These are phyloP conservation scores for Maniola hyperantus DNA, from an alignment of 2,888 invertebrate genomes.

Conservation along the genomic window DNA sequence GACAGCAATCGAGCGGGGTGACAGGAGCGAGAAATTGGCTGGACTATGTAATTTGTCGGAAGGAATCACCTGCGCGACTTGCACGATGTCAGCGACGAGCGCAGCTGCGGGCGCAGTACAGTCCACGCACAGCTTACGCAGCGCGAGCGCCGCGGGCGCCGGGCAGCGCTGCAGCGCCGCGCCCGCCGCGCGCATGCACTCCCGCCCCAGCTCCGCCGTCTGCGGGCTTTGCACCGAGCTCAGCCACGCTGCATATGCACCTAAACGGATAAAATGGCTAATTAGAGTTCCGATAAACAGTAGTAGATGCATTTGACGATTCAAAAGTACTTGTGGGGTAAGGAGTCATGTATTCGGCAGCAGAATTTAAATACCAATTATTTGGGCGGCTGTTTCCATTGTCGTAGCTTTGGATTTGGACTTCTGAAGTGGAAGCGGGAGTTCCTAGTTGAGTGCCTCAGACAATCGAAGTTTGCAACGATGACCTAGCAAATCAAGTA, in stretches of 20 bases:
- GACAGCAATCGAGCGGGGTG: too few species aligned
- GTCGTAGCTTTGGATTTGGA: too few species aligned
- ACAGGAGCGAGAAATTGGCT: too few species aligned
- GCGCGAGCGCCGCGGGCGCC: slow-evolving; percentile 90
- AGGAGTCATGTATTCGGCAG: too few species aligned
- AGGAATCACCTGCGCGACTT: slow-evolving; percentile 77
- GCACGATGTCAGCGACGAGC: slow-evolving; percentile 89
- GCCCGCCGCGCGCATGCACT: slow-evolving; percentile 71
- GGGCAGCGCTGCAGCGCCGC: slow-evolving; percentile 85
- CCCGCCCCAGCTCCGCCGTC: slow-evolving; percentile 55
- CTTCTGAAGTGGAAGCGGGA: too few species aligned
- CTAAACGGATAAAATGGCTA: slow-evolving; percentile 54
- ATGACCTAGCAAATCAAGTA: too few species aligned
- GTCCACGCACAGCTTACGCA: slow-evolving; percentile 93
- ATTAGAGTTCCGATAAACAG: not conserved
- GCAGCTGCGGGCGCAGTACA: slow-evolving; percentile 89
- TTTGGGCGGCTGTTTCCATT: too few species aligned
- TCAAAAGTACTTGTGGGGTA: too few species aligned
- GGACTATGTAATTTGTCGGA: not conserved
- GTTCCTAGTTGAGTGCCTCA: too few species aligned
- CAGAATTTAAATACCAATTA: too few species aligned
- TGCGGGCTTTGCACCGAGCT: slow-evolving; percentile 53
- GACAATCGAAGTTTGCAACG: too few species aligned
- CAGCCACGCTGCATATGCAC: slow-evolving; percentile 93
- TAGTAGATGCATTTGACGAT: too few species aligned